These are phyloP conservation scores for Nasalis larvatus DNA, from an alignment of 2,113 vertebrate species.

Conservation along the genomic window DNA sequence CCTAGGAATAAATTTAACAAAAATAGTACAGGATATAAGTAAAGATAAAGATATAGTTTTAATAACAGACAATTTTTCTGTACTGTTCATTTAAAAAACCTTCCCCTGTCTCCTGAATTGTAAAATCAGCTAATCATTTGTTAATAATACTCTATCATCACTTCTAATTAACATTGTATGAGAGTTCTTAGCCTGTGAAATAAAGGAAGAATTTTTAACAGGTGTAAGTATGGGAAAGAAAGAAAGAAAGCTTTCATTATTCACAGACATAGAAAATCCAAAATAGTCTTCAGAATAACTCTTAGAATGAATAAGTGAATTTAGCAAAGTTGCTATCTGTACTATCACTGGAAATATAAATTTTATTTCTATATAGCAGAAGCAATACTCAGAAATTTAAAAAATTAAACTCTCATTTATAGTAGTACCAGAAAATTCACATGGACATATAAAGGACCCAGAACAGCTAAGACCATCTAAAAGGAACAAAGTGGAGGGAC, in stretches of 20 bases:
- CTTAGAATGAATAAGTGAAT: not conserved
- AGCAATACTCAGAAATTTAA: not conserved
- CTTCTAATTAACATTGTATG: not conserved
- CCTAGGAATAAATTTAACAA: not conserved
- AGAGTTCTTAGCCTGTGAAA: not conserved
- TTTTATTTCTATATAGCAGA: not conserved
- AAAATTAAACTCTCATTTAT: not conserved
- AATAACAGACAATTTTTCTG: not conserved
- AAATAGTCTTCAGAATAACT: not conserved
- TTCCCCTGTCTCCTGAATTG: not conserved
- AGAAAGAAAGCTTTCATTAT: constrained; percentile 5
- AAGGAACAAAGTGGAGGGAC: not conserved
- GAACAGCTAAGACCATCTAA: not conserved
- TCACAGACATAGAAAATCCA: not conserved
- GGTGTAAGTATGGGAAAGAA: not conserved
- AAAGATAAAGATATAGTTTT: not conserved
- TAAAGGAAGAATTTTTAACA: not conserved
- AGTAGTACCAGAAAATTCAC: not conserved
- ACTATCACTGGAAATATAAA: not conserved
- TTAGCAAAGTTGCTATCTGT: not conserved
- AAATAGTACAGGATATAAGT: not conserved
- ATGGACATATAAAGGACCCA: not conserved
- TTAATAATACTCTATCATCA: not conserved
- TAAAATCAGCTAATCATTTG: not conserved
- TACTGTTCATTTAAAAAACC: not conserved